Evolutionary conservation across 2,113 vertebrate genomes (phyloP), one percentile per base, ranked within the genome.

Genomic region (Pygoscelis adeliae): DNA sequence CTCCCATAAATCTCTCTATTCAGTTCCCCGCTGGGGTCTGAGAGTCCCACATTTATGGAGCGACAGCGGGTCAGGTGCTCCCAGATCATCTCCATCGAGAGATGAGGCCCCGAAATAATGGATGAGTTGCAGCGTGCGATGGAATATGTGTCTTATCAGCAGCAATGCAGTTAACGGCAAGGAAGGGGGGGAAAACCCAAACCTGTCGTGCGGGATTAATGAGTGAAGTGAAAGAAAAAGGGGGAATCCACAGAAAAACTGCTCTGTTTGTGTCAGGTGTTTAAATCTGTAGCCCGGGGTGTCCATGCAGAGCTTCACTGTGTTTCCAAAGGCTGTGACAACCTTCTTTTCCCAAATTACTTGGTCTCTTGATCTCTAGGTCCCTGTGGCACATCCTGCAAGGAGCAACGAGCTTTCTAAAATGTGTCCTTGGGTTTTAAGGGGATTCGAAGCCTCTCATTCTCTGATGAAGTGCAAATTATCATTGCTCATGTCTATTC

Each of bases 1-100:
- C 71, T 87, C 67, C 92, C 89, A 82, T 97, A 97, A 97, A 97
- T 97, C 97, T 96, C 86, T 47, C 77, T 8, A 23, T 92, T 90
- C 79, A 16, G 21, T 59, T 78, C 67, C 74, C 81, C 2, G 2
- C 21, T 0, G 9, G 71, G 44, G 9, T 95, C 70, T 44, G 53
- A 59, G 67, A 11, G 84, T 91, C 91, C 74, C 74, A 1, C 10
- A 10, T 65, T 96, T 32, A n/a, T 3, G 25, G 84, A 83, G 84
- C 2, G 6, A 1, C 3, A 7, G n/a, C 5, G 4, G 96, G 87
- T 73, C 85, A 71, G 95, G 73, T 58, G 78, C 62, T 94, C 65
- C 53, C 66, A 40, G 38, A 32, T 67, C 20, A 4, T 59, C 93
- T 66, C 79, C 74, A 6, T 5, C 0, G 1, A 61, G 74, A 85